phyloP scores from a whole-genome alignment of 2,113 vertebrate genomes.

The Rhea americana region DNA sequence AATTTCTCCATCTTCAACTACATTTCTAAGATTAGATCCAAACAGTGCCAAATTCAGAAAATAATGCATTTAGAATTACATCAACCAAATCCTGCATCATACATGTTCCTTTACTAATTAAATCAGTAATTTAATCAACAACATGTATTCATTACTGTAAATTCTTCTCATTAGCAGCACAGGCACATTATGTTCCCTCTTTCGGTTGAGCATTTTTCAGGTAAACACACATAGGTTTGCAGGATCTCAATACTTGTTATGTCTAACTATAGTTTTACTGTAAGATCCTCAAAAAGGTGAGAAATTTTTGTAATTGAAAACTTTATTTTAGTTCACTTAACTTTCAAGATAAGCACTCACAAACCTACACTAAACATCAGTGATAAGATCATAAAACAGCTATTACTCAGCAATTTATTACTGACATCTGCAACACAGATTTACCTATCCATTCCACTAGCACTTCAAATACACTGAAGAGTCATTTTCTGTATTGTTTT shows the following conservation, averaged over 20 bases:
- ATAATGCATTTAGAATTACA: neutral
- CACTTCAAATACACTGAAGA: neutral
- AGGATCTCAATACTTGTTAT: neutral
- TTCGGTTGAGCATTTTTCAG: neutral
- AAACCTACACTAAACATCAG: neutral
- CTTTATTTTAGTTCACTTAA: neutral
- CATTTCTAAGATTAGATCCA: neutral
- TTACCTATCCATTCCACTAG: neutral
- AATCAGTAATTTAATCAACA: neutral
- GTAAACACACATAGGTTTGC: neutral
- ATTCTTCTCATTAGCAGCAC: constrained; percentile 5
- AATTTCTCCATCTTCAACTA: neutral
- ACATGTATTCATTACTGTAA: neutral
- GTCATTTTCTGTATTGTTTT: neutral
- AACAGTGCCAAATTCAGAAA: neutral
- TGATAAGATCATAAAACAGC: neutral
- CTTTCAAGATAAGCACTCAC: neutral
- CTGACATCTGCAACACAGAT: neutral
- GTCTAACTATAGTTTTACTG: neutral
- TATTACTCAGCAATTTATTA: neutral
- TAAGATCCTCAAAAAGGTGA: neutral
- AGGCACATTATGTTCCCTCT: neutral
- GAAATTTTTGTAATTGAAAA: neutral
- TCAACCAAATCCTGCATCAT: neutral
- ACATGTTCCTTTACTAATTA: neutral